Evolutionary conservation across 2,797 vertebrate species (phyloP), one percentile per base, ranked within the genome.

Genomic region (Gadopsis bispinosus): DNA sequence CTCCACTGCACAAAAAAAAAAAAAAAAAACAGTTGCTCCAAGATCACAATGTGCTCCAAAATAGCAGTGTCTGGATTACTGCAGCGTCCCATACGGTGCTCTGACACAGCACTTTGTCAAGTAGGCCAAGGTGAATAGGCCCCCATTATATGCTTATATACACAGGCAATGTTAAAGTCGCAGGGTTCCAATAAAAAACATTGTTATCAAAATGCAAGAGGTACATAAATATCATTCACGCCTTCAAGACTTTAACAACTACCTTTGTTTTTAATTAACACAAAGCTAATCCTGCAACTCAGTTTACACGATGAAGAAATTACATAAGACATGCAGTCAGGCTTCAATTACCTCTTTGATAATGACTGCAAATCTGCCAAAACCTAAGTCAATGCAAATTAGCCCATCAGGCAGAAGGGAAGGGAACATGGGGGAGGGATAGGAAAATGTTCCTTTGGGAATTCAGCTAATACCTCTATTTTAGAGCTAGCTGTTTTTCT

Each of bases 21-120:
- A 26, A 26, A 26, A 75, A 54, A 80, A 67, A 64, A 53, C 47
- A 41, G 66, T 58, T 51, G 37, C 58, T 75, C 54, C 61, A 53
- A 58, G 56, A 80, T 79, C 59, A 73, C 61, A 73, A 62, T 56
- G 43, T 83, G 58, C 33, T 45, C 41, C 47, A 45, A 59, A 83
- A 80, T 59, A 86, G 76, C 80, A 80, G 77, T 50, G 83, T 85
- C 73, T 79, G 68, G 74, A 29, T 35, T 37, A 47, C 83, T 80
- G 81, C 80, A 82, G 80, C 37, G 22, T 79, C 73, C 80, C 77
- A 85, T 59, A 67, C 22, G 13, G 59, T 56, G 69, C 81, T 83
- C 85, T 88, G 85, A 91, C 78, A 75, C 81, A 87, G 90, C 83
- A 80, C 81, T 84, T 76, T 71, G 63, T 63, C 87, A 89, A 91